Base-by-base conservation (phyloP, 1,140 invertebrate species). In the Drosophila tristis region DNA sequence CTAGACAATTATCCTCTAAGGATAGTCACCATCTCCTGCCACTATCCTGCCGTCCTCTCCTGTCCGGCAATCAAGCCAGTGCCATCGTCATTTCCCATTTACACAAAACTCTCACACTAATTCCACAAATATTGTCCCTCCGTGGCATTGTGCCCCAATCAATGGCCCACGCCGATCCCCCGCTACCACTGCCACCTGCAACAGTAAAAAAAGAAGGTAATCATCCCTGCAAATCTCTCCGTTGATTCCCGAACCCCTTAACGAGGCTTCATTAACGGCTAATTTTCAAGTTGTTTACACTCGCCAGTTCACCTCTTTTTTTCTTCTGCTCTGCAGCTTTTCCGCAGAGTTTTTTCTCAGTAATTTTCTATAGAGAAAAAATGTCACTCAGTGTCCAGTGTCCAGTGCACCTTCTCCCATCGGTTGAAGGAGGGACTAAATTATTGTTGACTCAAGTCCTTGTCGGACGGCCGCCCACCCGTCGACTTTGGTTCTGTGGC, bases 211-310 rank as follows among this genome's bases (percentile, higher is more conserved):
- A 39, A 39, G 1, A 4, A 39, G 35, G 35, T 74, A 78, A 84
- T 84, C 80, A 70, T 56, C 53, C 54, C 39, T 44, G 31, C 44
- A 20, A 11, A 15, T 16, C 8, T 35, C 6, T 5, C 5, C n/a
- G n/a, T 16, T 43, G 20, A 48, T 26, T 51, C 59, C 26, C 42
- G 39, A 47, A 78, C 58, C 75, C 70, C 53, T 70, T 79, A 76
- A 87, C 79, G 74, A 89, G 84, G 66, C 84, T 87, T 90, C 72
- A 89, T 90, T 89, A 87, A 78, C 75, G 74, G 84, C 76, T 87
- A 87, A 87, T 87, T 87, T 87, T 80, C 76, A 79, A 87, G 75
- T 89, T 87, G 84, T 89, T 87, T 87, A 87, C 79, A 87, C 72
- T 79, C 64, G 35, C 63, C 65, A 66, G 55, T 80, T 79, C 76